A percentile compares a stretch with the other conserved stretches of the same genome.
phyloP scores from a whole-genome alignment of 2,113 vertebrate genomes.

The Dicaeum eximium region DNA sequence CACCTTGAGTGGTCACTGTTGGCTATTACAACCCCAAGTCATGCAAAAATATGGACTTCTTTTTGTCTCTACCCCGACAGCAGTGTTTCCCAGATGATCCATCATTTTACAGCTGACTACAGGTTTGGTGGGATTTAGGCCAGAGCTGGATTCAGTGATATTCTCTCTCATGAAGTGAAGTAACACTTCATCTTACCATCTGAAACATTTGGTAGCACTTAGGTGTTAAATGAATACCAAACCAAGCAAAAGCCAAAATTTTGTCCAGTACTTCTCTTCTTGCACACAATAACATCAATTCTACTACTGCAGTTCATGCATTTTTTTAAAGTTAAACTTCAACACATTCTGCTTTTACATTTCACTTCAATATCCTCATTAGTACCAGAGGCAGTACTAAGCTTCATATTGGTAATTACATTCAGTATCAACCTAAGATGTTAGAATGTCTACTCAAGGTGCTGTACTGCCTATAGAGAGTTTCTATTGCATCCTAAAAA shows the following conservation, averaged over 20 bases:
- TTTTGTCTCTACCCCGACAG: neutral
- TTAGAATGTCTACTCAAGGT: neutral
- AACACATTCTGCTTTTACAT: neutral
- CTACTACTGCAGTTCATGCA: neutral
- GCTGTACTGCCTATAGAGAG: neutral
- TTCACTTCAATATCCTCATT: neutral
- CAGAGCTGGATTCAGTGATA: neutral
- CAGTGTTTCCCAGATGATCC: neutral
- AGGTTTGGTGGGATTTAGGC: no score
- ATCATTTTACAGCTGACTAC: neutral
- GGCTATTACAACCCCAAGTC: fast-evolving
- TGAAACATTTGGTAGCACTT: neutral
- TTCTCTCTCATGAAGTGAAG: neutral
- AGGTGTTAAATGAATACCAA: neutral
- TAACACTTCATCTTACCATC: neutral
- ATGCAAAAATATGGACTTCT: neutral
- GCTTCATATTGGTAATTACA: neutral
- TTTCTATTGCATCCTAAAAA: neutral
- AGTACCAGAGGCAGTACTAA: neutral
- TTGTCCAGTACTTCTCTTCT: neutral
- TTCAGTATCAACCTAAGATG: neutral
- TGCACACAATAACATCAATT: neutral
- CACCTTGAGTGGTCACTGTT: fast-evolving
- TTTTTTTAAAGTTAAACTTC: neutral
- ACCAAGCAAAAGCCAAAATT: neutral